A percentile compares a stretch with the other conserved stretches of the same genome.
Evolutionary conservation across 2,888 invertebrate genomes (phyloP).

Genomic region (Philonicus albiceps): DNA sequence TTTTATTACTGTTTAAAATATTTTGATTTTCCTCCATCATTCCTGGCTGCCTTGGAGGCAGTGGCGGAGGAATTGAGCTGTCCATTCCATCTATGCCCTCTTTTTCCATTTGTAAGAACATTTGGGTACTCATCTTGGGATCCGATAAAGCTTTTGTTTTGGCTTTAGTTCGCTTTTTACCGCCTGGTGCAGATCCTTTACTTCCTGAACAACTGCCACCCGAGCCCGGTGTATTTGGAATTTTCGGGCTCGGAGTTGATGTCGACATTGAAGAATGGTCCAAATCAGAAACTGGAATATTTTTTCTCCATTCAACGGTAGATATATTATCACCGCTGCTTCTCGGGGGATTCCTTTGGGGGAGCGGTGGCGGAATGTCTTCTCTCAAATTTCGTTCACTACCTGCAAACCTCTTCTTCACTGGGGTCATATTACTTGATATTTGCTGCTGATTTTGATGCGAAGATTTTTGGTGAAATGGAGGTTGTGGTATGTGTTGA

Average conservation of each 20-base stretch:
- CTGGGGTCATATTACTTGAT: slow-evolving; percentile 54
- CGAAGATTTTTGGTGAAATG: slow-evolving; percentile 52
- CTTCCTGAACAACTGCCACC: slow-evolving; percentile 36
- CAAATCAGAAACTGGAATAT: slow-evolving; percentile 59
- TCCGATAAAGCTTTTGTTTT: slow-evolving; percentile 63
- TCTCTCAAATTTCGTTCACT: slow-evolving; percentile 55
- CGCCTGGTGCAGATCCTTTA: slow-evolving; percentile 37
- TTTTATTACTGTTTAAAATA: slow-evolving; percentile 48
- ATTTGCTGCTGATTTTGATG: slow-evolving; percentile 53
- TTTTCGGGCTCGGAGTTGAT: slow-evolving; percentile 10
- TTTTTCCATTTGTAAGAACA: slow-evolving; percentile 63
- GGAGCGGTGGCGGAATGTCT: slow-evolving; percentile 66
- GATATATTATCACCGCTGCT: not conserved
- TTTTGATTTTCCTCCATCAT: slow-evolving; percentile 59
- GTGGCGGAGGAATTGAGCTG: slow-evolving; percentile 65
- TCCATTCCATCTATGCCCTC: slow-evolving; percentile 59
- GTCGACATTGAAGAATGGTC: slow-evolving; percentile 54
- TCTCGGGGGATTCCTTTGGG: slow-evolving; percentile 64
- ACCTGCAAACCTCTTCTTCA: slow-evolving; percentile 59
- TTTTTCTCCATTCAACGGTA: slow-evolving; percentile 51
- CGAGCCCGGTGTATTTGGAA: not conserved
- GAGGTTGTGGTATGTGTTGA: slow-evolving; percentile 50
- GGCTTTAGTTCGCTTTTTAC: slow-evolving; percentile 57
- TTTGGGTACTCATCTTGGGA: slow-evolving; percentile 64
- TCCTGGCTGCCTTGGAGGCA: slow-evolving; percentile 69